Base-by-base conservation (phyloP, 2,113 vertebrate genomes). In the Percina caprodes region DNA sequence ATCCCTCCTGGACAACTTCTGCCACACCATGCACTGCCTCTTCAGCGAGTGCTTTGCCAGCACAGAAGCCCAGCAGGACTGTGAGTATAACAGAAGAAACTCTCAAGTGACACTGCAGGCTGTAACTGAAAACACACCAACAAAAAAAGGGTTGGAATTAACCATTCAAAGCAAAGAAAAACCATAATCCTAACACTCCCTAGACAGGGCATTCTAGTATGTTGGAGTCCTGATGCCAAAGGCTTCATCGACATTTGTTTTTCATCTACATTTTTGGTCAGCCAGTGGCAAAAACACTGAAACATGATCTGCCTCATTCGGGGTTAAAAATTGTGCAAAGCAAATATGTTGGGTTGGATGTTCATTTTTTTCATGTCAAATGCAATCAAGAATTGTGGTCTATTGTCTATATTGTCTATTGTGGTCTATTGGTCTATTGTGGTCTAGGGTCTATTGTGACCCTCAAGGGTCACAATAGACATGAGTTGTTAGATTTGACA, bases 1-100 rank as follows among this genome's bases (percentile, higher is more conserved):
- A 75, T 92, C 85, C 18, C 91, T 96, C 23, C 79, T 96, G 67
- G 95, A 96, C 86, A 95, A 93, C 91, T 88, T 95, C 74, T 92
- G 90, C 81, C 90, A 85, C 65, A 94, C 94, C 71, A 94, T 96
- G 94, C 87, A 80, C 77, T 94, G 93, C 80, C 92, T 96, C 54
- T 96, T 95, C 80, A 87, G 77, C 0, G 82, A 93, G 5, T 96
- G 94, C 84, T 96, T 95, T 67, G 7, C 21, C 55, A 74, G 33
- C 51, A 59, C 83, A 39, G 87, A 89, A 2, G 19, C 8, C 23
- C 74, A 75, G 21, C 62, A 76, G 52, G 80, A 94, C 85, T 93
- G 95, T 95, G 76, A 95, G 95, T 95, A 79, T 3, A 42, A 59
- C 19, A 26, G 2, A 42, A 2, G 14, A 35, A 52, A 56, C 9